Evolutionary conservation across 2,888 invertebrate species (phyloP), one percentile per base, ranked within the genome.

Genomic region (Pycnomerus fuliginosus): DNA sequence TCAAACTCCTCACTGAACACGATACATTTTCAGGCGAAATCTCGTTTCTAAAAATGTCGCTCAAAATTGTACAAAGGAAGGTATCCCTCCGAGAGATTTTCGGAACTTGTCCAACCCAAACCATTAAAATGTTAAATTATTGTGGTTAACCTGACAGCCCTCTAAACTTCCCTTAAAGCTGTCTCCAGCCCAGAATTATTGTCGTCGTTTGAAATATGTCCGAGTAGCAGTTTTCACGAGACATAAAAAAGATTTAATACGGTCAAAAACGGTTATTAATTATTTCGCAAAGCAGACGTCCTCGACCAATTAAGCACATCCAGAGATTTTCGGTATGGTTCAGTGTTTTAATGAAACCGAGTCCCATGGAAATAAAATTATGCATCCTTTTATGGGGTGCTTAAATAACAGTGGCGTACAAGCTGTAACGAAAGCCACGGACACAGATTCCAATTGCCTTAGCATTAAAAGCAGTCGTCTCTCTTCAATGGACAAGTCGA

Each of bases 371-470:
- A 65, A 64, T 60, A 54, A 62, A 66, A 65, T 65, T 64, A 65
- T 61, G 61, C 63, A 56, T 62, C 62, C 61, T 61, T 61, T 64
- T 64, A 62, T 60, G 61, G 65, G 50, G 53, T 60, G 55, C 55
- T 65, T 63, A 62, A 64, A 64, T 65, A 63, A 65, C 68, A 67
- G 68, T 67, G 66, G 66, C 65, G 66, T 67, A 66, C 68, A 67
- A 58, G 62, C 56, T 65, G 66, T 65, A 66, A 65, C 64, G 61
- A 63, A 65, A 65, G 61, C 58, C 55, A 59, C 56, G 56, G 60
- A 65, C 65, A 65, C 64, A 60, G 67, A 66, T 66, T 68, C 66
- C 66, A 63, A 67, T 66, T 66, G 66, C 64, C 62, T 60, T 56
- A 56, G 58, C 60, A 62, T 63, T 61, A 60, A 61, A 60, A 57